These are phyloP conservation scores for Myopa tessellatipennis DNA, from an alignment of 2,888 invertebrate species.

Conservation along the genomic window DNA sequence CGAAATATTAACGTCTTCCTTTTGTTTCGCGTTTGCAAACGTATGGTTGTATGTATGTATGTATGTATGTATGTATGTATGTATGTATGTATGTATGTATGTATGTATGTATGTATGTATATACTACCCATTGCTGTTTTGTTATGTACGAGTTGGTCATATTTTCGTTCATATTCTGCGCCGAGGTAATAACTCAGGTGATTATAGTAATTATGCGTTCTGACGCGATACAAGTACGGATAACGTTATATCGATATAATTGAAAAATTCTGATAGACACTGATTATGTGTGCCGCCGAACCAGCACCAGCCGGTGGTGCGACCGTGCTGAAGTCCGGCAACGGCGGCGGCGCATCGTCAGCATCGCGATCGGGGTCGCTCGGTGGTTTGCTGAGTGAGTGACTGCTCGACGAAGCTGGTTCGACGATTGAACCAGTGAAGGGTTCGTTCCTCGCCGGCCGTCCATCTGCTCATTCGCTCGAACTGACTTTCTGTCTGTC, in stretches of 20 bases:
- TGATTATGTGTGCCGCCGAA: constrained; percentile 61
- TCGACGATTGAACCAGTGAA: background rate
- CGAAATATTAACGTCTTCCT: background rate
- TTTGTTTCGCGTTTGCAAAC: background rate
- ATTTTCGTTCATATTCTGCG: constrained; percentile 49
- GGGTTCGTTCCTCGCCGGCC: constrained; percentile 4
- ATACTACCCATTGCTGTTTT: constrained; percentile 12
- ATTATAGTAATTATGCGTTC: constrained; percentile 69
- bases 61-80: background rate
- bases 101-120: background rate
- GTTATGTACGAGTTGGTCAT: constrained; percentile 21
- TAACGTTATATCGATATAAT: constrained; percentile 69
- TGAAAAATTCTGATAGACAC: constrained; percentile 69
- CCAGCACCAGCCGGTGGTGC: background rate
- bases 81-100: no score
- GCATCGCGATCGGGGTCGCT: constrained; percentile 7
- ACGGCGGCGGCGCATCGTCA: constrained; percentile 3
- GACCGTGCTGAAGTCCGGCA: background rate
- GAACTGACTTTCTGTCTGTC: background rate
- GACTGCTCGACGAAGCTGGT: background rate
- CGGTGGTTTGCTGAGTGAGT: background rate
- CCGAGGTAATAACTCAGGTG: constrained; percentile 69
- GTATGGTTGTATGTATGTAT: background rate
- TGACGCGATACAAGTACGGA: constrained; percentile 67
- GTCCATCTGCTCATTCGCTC: background rate